These are phyloP conservation scores for Branchellion lobata DNA, from an alignment of 2,888 invertebrate genomes.

Conservation along the genomic window DNA sequence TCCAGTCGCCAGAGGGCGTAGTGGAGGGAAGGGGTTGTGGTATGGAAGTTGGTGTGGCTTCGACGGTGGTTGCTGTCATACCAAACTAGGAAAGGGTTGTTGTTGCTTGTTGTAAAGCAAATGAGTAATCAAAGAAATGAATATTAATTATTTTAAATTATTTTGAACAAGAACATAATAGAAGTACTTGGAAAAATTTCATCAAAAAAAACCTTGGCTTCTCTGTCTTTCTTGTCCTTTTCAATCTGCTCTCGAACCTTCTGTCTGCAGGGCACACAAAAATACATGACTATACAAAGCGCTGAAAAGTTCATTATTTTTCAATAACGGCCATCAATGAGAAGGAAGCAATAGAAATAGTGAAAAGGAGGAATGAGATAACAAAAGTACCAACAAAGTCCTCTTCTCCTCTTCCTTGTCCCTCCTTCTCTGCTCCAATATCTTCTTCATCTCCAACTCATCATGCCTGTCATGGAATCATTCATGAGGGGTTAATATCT, in stretches of 20 bases:
- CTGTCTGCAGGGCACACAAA: slow-evolving; percentile 62
- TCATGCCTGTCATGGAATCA: too few relatives aligned
- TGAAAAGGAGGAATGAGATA: neutral
- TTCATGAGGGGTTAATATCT: too few relatives aligned
- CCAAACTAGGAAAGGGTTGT: slow-evolving; percentile 51
- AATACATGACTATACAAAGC: neutral
- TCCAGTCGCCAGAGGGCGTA: slow-evolving; percentile 53
- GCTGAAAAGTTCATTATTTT: neutral
- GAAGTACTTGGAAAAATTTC: neutral
- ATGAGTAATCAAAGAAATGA: neutral
- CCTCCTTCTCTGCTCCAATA: slow-evolving; percentile 79
- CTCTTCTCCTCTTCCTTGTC: slow-evolving; percentile 86
- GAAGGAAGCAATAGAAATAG: neutral
- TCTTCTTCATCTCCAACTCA: slow-evolving; percentile 78
- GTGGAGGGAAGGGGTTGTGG: slow-evolving; percentile 45
- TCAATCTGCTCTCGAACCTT: slow-evolving; percentile 86
- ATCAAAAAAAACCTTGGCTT: slow-evolving; percentile 63
- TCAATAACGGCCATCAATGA: neutral
- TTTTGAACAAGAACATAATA: neutral
- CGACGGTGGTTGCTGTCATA: slow-evolving; percentile 58
- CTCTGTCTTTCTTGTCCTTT: slow-evolving; percentile 82
- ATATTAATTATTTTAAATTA: neutral
- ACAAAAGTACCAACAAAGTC: slow-evolving; percentile 63
- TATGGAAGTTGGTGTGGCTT: too few relatives aligned
- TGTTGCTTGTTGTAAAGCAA: neutral